Conservation (phyloP, 2,113 vertebrate species). For the Onychostoma macrolepis region DNA sequence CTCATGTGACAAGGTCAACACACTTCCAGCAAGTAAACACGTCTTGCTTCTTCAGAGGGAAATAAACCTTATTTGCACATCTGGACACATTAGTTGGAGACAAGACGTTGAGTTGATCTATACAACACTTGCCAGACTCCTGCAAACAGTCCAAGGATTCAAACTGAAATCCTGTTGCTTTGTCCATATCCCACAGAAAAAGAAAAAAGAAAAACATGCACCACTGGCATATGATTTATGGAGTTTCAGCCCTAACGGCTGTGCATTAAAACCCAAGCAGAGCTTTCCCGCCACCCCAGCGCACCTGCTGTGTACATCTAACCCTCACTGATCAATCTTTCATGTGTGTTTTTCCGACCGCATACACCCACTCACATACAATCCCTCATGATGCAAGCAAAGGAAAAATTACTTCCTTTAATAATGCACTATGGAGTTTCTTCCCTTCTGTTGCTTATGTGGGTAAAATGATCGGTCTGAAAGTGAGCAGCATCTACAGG, state of each 20-base stretch:
- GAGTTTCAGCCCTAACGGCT: background rate
- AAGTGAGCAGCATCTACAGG: background rate
- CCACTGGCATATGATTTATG: background rate
- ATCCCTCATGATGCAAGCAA: constrained; percentile 29
- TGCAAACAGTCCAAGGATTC: background rate
- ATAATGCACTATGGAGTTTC: background rate
- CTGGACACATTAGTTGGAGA: background rate
- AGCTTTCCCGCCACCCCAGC: background rate
- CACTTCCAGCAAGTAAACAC: background rate
- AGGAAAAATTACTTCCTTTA: constrained; percentile 36
- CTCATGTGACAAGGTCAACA: constrained; percentile 33
- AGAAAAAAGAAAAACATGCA: background rate
- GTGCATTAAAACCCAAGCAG: background rate
- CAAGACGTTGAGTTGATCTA: background rate
- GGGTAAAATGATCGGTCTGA: background rate
- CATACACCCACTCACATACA: constrained; percentile 20
- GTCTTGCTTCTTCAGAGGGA: background rate
- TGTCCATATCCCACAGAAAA: background rate
- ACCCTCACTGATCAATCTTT: constrained; percentile 34
- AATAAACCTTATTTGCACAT: background rate
- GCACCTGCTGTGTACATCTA: constrained; percentile 23
- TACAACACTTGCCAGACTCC: background rate
- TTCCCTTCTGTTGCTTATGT: background rate
- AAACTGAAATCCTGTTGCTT: background rate
- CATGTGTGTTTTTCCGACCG: constrained; percentile 21